phyloP scores from a whole-genome alignment of 1,140 invertebrate genomes.

The Zaprionus nigranus region DNA sequence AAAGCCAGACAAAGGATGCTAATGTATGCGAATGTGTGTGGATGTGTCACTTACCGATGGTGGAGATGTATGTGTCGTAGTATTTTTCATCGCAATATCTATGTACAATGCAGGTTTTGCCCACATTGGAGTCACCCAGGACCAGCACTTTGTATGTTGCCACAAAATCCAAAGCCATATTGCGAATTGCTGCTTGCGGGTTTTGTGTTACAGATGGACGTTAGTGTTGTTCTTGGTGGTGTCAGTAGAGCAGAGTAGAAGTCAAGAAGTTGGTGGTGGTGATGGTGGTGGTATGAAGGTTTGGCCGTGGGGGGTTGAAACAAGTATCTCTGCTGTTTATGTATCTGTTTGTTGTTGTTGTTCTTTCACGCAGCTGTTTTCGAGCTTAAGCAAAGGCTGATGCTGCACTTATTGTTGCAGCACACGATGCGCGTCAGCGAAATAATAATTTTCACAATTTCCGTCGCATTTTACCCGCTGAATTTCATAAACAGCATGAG shows the following conservation, averaged over 20 bases:
- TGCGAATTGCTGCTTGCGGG: constrained; percentile 44
- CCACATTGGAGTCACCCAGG: constrained; percentile 95
- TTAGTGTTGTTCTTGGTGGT: constrained; percentile 24
- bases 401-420: constrained; percentile 42
- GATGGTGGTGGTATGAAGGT: constrained; percentile 51
- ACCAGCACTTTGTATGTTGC: constrained; percentile 94
- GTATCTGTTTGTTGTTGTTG: constrained; percentile 67
- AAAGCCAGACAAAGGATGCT: constrained; percentile 21
- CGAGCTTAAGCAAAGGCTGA: constrained; percentile 3
- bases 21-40: neutral
- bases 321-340: constrained; percentile 56
- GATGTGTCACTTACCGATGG: constrained; percentile 90
- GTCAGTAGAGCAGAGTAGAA: constrained; percentile 6
- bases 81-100: constrained; percentile 95
- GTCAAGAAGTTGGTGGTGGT: constrained; percentile 42
- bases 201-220: constrained; percentile 69
- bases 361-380: constrained; percentile 71
- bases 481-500: neutral
- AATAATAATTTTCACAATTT: constrained; percentile 47
- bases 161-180: constrained; percentile 92
- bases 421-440: neutral
- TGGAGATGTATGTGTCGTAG: constrained; percentile 96
- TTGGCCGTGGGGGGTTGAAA: constrained; percentile 55
- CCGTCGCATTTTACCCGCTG: constrained; percentile 35
- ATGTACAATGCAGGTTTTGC: constrained; percentile 96